A percentile compares a stretch with the other conserved stretches of the same genome.
phyloP scores from a whole-genome alignment of 1,140 invertebrate species.

The Bombus terrestris region DNA sequence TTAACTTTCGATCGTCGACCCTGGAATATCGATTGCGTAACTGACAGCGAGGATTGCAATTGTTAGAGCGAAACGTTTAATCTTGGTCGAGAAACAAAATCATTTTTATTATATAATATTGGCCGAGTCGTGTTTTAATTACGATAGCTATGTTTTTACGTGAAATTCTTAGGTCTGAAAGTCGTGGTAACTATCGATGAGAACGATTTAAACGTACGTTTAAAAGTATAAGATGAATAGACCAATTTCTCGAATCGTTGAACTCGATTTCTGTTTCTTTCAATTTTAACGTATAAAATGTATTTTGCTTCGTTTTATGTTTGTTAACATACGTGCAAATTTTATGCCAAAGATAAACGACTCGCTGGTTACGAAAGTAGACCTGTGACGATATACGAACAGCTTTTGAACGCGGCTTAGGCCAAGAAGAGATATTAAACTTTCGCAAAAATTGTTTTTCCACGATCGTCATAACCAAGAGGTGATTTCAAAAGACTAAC shows the following conservation, averaged over 20 bases:
- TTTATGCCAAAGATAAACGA: no score
- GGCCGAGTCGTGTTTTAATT: not conserved
- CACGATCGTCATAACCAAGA: not conserved
- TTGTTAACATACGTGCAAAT: no score
- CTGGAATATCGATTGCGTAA: constrained; percentile 16
- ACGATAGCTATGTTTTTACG: not conserved
- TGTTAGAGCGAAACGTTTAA: not conserved
- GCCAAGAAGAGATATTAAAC: not conserved
- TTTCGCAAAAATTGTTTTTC: not conserved
- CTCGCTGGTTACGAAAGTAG: no score
- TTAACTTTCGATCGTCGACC: not conserved
- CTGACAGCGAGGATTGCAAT: not conserved
- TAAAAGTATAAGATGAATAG: no score
- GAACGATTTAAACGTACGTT: not conserved
- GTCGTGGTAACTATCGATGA: not conserved
- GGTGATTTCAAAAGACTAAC: not conserved
- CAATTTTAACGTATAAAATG: no score
- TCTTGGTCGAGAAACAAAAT: not conserved
- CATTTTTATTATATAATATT: not conserved
- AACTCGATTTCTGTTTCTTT: not conserved
- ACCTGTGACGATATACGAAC: no score
- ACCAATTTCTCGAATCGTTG: no score
- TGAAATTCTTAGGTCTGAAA: not conserved
- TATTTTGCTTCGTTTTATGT: no score
- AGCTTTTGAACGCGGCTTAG: not conserved